A percentile compares a stretch with the other conserved stretches of the same genome.
Evolutionary conservation across 2,113 vertebrate genomes (phyloP).

Genomic region (Rattus rattus): DNA sequence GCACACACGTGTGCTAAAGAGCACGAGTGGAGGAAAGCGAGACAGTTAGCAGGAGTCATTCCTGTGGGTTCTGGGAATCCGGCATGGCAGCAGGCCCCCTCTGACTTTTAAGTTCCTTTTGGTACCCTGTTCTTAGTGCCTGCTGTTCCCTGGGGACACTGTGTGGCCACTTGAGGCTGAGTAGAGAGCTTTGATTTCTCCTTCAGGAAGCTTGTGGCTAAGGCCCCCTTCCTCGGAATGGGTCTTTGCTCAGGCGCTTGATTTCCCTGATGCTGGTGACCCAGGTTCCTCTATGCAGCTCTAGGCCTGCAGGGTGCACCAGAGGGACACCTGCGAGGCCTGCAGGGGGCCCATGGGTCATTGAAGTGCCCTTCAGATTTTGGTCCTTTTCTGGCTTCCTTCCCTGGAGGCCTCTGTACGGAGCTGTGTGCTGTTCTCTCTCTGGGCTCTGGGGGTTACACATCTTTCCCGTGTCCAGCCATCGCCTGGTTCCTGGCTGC

Average conservation of each 20-base stretch:
- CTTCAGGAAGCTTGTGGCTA: neutral
- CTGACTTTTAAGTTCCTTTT: neutral
- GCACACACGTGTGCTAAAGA: neutral
- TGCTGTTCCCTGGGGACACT: neutral
- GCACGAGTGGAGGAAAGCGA: too few species aligned
- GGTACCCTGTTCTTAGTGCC: neutral
- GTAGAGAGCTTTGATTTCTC: too few species aligned
- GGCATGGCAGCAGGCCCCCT: neutral
- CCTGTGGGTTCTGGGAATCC: neutral
- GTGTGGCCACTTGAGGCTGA: neutral
- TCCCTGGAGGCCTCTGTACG: neutral
- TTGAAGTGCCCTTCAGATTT: neutral
- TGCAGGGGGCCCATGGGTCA: neutral
- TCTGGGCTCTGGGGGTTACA: neutral
- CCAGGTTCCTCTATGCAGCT: neutral
- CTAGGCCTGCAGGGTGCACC: neutral
- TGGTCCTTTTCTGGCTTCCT: neutral
- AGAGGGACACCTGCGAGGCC: neutral
- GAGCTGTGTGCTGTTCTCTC: neutral
- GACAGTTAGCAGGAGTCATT: neutral
- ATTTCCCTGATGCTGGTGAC: neutral
- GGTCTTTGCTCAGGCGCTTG: neutral
- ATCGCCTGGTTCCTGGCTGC: neutral
- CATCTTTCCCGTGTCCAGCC: neutral
- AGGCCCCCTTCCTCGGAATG: neutral